These are phyloP conservation scores for Ypsolopha scabrella DNA, from an alignment of 2,888 invertebrate species.

Conservation along the genomic window DNA sequence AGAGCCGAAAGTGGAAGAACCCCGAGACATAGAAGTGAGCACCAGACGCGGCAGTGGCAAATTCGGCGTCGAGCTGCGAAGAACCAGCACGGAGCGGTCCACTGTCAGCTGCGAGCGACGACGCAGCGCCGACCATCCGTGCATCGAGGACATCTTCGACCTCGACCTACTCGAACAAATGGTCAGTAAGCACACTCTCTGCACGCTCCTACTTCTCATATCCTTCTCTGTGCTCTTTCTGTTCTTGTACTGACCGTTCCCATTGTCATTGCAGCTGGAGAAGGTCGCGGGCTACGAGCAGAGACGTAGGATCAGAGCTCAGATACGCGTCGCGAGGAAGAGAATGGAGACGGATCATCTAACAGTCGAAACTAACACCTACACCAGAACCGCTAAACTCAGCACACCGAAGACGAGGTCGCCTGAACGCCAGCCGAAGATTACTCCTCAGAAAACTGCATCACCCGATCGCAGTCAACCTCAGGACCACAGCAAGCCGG, in stretches of 20 bases:
- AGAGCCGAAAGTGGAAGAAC: conserved; percentile 24
- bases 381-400: conserved; percentile 28
- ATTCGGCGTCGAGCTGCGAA: conserved; percentile 76
- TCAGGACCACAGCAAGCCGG: conserved; percentile 20
- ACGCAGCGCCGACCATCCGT: conserved; percentile 43
- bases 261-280: conserved; percentile 74
- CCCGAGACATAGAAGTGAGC: conserved; percentile 29
- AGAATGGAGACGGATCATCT: conserved; percentile 49
- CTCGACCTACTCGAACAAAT: conserved; percentile 77
- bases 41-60: conserved; percentile 70
- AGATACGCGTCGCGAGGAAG: conserved; percentile 80
- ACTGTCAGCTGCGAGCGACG: conserved; percentile 54
- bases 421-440: conserved; percentile 11
- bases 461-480: conserved; percentile 14
- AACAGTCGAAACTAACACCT: conserved; percentile 18
- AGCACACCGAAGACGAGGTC: conserved; percentile 19
- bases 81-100: conserved; percentile 66
- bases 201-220: conserved; percentile 15
- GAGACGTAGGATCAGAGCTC: conserved; percentile 80
- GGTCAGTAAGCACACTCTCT: conserved; percentile 50
- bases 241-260: conserved; percentile 21
- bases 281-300: conserved; percentile 83
- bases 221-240: conserved; percentile 16
- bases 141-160: conserved; percentile 81
- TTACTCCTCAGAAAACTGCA: conserved; percentile 5